Percentiles rank a stretch among this genome's conserved stretches.
phyloP scores from a whole-genome alignment of 2,888 invertebrate genomes.

The Callinectes sapidus region DNA sequence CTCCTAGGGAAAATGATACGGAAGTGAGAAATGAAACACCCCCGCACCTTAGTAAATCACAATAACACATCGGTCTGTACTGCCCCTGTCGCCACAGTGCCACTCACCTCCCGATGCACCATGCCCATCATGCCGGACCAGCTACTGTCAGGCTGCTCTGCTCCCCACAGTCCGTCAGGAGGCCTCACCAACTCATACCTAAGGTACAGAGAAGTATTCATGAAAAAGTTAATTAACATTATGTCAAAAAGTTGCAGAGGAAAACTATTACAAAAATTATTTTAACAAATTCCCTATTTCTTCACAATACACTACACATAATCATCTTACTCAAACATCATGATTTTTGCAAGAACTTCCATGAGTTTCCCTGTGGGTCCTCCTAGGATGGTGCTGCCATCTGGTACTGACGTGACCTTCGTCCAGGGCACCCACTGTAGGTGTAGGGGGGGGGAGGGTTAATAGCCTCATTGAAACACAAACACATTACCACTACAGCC shows the following conservation, averaged over 20 bases:
- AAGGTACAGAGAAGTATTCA: neutral
- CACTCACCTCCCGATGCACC: conserved; percentile 51
- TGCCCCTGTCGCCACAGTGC: neutral
- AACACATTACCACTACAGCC: neutral
- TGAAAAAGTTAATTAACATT: neutral
- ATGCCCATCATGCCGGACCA: conserved; percentile 62
- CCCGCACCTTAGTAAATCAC: neutral
- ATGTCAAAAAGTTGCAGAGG: neutral
- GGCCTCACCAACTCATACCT: conserved; percentile 52
- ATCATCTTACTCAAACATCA: neutral
- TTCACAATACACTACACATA: neutral
- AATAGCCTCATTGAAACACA: neutral
- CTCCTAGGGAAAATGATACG: conserved; percentile 27
- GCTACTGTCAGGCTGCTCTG: conserved; percentile 39
- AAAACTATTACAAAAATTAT: neutral
- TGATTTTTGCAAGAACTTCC: neutral
- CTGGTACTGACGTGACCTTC: neutral
- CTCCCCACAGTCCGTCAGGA: conserved; percentile 57
- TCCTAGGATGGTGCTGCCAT: neutral
- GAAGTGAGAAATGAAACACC: neutral
- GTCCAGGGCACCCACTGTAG: conserved; percentile 21
- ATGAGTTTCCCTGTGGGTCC: conserved; percentile 33
- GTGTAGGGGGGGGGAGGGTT: neutral
- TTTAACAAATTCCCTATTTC: neutral
- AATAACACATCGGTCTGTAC: neutral